phyloP scores from a whole-genome alignment of 2,113 vertebrate species.

The Nothoprocta pentlandii region DNA sequence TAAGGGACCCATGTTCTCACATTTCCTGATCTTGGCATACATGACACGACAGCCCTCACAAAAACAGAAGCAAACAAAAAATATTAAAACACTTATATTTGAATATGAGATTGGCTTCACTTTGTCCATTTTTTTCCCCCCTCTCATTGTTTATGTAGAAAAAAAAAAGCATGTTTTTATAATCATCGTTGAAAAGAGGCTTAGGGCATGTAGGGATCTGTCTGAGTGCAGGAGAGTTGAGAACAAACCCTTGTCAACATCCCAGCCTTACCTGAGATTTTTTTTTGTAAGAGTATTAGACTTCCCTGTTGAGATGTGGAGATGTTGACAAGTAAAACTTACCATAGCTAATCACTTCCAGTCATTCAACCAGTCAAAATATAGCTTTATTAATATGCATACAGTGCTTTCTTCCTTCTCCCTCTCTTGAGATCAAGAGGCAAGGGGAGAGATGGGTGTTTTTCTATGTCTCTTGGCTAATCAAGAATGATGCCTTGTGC shows the following conservation, averaged over 20 bases:
- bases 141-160: not conserved
- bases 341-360: slow-evolving; percentile 52
- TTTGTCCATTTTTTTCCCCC: not conserved
- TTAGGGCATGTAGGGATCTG: not conserved
- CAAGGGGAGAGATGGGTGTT: slow-evolving; percentile 7
- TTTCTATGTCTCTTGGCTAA: slow-evolving; percentile 55
- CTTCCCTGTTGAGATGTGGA: slow-evolving; percentile 14
- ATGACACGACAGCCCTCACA: not conserved
- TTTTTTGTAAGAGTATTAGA: not conserved
- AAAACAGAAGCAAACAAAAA: too few species aligned
- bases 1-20: not conserved
- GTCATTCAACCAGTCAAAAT: slow-evolving; percentile 70
- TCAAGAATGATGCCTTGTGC: slow-evolving; percentile 58
- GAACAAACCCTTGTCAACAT: not conserved
- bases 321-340: slow-evolving; percentile 67
- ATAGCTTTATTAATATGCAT: slow-evolving; percentile 71
- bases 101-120: not conserved
- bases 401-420: not conserved
- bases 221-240: not conserved
- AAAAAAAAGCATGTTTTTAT: not conserved
- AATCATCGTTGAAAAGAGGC: not conserved
- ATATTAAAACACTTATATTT: not conserved
- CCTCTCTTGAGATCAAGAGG: slow-evolving; percentile 35
- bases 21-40: not conserved
- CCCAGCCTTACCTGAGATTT: not conserved